Percentiles rank a stretch among this genome's conserved stretches.
phyloP scores from a whole-genome alignment of 2,888 invertebrate genomes.

The Petrolisthes manimaculis region DNA sequence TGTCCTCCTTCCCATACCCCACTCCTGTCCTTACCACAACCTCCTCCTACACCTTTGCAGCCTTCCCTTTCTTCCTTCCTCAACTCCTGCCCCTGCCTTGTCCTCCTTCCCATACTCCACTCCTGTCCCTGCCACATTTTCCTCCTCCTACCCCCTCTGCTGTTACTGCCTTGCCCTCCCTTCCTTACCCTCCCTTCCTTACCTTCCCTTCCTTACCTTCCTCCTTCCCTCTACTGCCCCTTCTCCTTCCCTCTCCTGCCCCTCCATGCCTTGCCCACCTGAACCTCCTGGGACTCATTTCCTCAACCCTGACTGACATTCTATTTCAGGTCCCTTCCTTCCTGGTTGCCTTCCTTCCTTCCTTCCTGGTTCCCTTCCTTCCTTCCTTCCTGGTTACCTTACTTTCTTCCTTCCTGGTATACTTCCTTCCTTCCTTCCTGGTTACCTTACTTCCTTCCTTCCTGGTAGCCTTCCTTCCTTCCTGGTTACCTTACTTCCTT shows the following conservation, averaged over 20 bases:
- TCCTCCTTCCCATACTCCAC: background rate
- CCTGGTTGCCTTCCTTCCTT: background rate
- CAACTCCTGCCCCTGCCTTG: background rate
- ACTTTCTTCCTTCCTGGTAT: background rate
- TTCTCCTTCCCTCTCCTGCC: background rate
- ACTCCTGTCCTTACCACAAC: too few species aligned
- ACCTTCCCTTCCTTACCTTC: background rate
- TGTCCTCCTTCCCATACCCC: background rate
- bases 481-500: too few species aligned
- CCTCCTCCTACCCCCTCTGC: background rate
- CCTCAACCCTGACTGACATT: constrained; percentile 13
- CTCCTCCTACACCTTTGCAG: background rate
- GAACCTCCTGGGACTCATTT: background rate
- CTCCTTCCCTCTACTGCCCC: background rate
- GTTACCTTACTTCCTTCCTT: too few species aligned
- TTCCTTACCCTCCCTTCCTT: background rate
- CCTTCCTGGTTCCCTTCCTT: background rate
- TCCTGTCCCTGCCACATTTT: background rate
- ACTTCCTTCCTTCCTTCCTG: background rate
- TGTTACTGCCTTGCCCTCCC: background rate
- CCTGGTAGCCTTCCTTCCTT: too few species aligned
- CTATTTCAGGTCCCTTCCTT: background rate
- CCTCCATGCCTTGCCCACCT: background rate
- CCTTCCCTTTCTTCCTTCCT: background rate
- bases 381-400: background rate